These are phyloP conservation scores for Hedychridium roseum DNA, from an alignment of 2,888 invertebrate species.

Conservation along the genomic window DNA sequence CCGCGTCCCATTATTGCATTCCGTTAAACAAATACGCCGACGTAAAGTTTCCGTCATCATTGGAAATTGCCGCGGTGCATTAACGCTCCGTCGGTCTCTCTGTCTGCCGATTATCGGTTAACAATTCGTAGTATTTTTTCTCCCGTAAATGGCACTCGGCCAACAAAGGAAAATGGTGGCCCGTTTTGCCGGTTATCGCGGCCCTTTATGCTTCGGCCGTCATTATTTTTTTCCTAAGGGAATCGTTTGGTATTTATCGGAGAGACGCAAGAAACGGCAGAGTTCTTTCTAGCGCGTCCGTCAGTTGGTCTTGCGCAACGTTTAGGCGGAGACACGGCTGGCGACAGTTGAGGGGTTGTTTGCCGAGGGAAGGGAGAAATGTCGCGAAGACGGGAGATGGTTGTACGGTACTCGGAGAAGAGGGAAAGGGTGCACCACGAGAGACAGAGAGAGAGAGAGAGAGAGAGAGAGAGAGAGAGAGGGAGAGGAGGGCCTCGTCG, in stretches of 20 bases:
- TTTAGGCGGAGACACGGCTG: no score
- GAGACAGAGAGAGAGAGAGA: conserved; percentile 17
- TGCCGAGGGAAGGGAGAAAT: conserved; percentile 36
- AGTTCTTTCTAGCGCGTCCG: background rate
- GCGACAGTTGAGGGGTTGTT: conserved; percentile 46
- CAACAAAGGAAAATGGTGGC: background rate
- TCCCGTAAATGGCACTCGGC: background rate
- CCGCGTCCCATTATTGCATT: conserved; percentile 43
- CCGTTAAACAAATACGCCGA: conserved; percentile 38
- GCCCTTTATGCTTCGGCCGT: background rate
- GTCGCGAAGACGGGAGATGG: conserved; percentile 18
- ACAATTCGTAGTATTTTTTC: conserved; percentile 50
- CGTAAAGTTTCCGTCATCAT: conserved; percentile 41
- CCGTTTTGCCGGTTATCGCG: no score
- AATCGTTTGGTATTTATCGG: background rate
- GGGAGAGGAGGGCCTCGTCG: conserved; percentile 52
- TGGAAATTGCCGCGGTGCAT: conserved; percentile 40
- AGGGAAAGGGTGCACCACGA: conserved; percentile 3
- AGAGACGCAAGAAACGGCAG: background rate
- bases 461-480: conserved; percentile 19
- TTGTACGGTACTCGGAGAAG: conserved; percentile 8
- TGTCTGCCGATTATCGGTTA: conserved; percentile 51
- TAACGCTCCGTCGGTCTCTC: conserved; percentile 38
- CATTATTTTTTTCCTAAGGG: background rate
- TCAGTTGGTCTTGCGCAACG: background rate